Conservation (phyloP, 2,888 invertebrate genomes). For the Caenorhabditis sp. region DNA sequence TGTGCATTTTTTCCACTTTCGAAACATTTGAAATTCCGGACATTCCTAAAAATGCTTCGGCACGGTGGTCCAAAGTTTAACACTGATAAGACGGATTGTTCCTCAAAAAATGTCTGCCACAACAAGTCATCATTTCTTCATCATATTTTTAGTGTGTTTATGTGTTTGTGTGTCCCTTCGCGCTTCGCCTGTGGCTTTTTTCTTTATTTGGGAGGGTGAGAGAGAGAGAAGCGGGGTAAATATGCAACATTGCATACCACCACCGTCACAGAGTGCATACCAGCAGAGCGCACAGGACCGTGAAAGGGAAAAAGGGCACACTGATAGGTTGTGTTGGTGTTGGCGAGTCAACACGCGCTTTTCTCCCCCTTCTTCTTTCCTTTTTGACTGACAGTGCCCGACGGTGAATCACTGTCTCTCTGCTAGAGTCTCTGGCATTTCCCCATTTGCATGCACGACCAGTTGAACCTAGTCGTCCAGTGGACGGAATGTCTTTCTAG, state of each 20-base stretch:
- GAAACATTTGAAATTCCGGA: neutral
- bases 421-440: neutral
- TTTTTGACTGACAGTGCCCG: neutral
- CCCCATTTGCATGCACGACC: neutral
- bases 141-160: constrained; percentile 1
- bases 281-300: constrained; percentile 37
- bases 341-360: constrained; percentile 16
- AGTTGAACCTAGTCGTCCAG: too few species aligned
- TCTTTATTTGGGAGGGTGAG: constrained; percentile 26
- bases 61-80: neutral
- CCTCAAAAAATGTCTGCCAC: neutral
- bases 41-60: neutral
- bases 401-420: constrained; percentile 7
- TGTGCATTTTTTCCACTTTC: constrained; percentile 3
- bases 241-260: constrained; percentile 49
- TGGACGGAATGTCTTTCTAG: too few species aligned
- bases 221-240: constrained; percentile 30
- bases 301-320: constrained; percentile 27
- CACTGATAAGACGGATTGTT: neutral
- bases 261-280: constrained; percentile 7
- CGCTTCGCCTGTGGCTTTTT: constrained; percentile 11
- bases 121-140: neutral
- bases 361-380: neutral
- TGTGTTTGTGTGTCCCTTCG: constrained; percentile 23
- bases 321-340: constrained; percentile 36